Conservation (phyloP, 2,888 invertebrate genomes). For the Pachliopta kotzebuea region DNA sequence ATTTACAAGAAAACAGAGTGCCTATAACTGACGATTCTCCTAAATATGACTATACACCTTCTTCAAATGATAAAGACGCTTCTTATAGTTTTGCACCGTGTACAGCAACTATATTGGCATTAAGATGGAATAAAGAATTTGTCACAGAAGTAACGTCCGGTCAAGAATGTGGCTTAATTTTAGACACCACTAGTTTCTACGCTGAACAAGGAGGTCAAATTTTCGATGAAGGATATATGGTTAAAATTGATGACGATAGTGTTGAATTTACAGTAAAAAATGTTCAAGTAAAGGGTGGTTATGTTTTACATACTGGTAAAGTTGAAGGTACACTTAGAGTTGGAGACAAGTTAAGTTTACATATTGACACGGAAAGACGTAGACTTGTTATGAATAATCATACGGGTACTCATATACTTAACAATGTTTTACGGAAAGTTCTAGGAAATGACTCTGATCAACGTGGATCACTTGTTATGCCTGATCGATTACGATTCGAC, state of each 20-base stretch:
- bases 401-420: constrained; percentile 98
- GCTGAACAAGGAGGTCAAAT: constrained; percentile 99
- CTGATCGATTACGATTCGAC: constrained; percentile 97
- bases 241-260: constrained; percentile 90
- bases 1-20: constrained; percentile 89
- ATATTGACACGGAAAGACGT: constrained; percentile 92
- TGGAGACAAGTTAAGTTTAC: constrained; percentile 91
- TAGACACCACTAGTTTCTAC: constrained; percentile 97
- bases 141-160: constrained; percentile 90
- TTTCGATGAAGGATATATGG: constrained; percentile 96
- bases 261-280: constrained; percentile 95
- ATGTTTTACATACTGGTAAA: constrained; percentile 95
- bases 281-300: constrained; percentile 97
- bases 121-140: constrained; percentile 91
- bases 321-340: constrained; percentile 91
- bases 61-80: constrained; percentile 82
- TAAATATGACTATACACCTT: constrained; percentile 93
- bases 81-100: constrained; percentile 89
- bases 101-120: constrained; percentile 88
- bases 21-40: constrained; percentile 93
- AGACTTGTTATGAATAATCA: constrained; percentile 99
- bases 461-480: constrained; percentile 97
- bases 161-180: constrained; percentile 93
- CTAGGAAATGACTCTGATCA: constrained; percentile 96
- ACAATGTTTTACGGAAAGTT: constrained; percentile 95